Percentiles rank a stretch among this genome's conserved stretches.
These are phyloP conservation scores for Adelosebastes latens DNA, from an alignment of 2,797 vertebrate genomes.

Conservation along the genomic window DNA sequence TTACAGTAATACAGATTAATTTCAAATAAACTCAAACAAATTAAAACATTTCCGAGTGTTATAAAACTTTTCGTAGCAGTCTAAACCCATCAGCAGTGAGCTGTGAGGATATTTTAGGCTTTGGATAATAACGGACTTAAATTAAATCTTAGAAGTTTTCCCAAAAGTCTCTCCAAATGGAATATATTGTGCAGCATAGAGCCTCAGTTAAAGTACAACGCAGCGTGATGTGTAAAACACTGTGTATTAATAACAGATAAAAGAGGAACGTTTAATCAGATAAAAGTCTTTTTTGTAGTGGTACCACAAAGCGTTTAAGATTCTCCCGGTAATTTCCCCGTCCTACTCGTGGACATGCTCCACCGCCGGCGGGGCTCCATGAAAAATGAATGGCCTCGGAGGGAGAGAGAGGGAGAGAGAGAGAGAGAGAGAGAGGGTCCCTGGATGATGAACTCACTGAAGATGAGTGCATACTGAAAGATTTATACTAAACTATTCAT, in stretches of 20 bases:
- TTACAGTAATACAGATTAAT: background rate
- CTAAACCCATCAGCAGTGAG: too few species aligned
- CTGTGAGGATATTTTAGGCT: too few species aligned
- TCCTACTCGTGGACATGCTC: slow-evolving; percentile 49
- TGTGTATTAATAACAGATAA: background rate
- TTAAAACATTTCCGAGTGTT: background rate
- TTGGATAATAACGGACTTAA: too few species aligned
- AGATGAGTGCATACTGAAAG: slow-evolving; percentile 76
- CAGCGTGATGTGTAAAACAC: background rate
- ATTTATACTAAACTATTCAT: slow-evolving; percentile 71
- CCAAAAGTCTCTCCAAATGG: background rate
- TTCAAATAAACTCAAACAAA: background rate
- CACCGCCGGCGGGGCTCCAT: slow-evolving; percentile 56
- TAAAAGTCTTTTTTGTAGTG: slow-evolving; percentile 27
- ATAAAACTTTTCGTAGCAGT: background rate
- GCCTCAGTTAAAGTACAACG: background rate
- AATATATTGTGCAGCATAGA: background rate
- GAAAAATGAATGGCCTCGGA: slow-evolving; percentile 72
- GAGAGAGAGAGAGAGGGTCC: slow-evolving; percentile 46
- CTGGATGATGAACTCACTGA: slow-evolving; percentile 72
- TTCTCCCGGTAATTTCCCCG: slow-evolving; percentile 53
- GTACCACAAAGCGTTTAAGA: background rate
- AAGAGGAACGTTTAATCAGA: slow-evolving; percentile 12
- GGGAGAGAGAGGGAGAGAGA: slow-evolving; percentile 49
- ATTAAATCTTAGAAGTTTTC: background rate